Evolutionary conservation across 1,140 invertebrate species (phyloP).

Genomic region (Neelides sp.): DNA sequence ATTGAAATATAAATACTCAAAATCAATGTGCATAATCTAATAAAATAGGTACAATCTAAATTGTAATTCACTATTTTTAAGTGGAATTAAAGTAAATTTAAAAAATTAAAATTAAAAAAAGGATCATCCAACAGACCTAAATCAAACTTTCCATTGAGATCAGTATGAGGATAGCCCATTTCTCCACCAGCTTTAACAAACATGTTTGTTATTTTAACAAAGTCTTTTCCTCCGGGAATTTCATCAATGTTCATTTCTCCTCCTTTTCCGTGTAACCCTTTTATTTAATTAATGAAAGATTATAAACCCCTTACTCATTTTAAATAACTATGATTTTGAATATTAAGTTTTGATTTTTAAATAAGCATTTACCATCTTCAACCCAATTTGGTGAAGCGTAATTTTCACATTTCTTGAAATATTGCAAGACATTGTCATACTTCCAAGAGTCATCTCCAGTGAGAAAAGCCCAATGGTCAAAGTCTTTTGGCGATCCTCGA

Average conservation of each 20-base stretch:
- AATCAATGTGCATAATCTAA: neutral
- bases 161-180: slow-evolving; percentile 51
- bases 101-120: no score
- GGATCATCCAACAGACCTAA: no score
- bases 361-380: slow-evolving; percentile 3
- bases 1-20: no score
- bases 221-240: slow-evolving; percentile 19
- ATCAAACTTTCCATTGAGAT: slow-evolving; percentile 43
- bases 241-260: slow-evolving; percentile 17
- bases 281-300: neutral
- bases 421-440: slow-evolving; percentile 8
- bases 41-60: no score
- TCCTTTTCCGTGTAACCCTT: slow-evolving; percentile 9
- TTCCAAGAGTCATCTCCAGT: slow-evolving; percentile 16
- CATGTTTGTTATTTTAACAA: slow-evolving; percentile 34
- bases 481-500: slow-evolving; percentile 8
- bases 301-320: neutral
- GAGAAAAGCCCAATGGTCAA: slow-evolving; percentile 11
- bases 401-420: slow-evolving; percentile 15
- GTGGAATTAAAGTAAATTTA: no score
- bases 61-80: no score
- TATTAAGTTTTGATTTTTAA: neutral
- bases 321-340: slow-evolving; percentile 3
- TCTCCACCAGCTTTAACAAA: slow-evolving; percentile 54
- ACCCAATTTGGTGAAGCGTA: slow-evolving; percentile 3